Evolutionary conservation across 2,888 invertebrate species (phyloP), one percentile per base, ranked within the genome.

Genomic region (Phoenoteleia sp.): DNA sequence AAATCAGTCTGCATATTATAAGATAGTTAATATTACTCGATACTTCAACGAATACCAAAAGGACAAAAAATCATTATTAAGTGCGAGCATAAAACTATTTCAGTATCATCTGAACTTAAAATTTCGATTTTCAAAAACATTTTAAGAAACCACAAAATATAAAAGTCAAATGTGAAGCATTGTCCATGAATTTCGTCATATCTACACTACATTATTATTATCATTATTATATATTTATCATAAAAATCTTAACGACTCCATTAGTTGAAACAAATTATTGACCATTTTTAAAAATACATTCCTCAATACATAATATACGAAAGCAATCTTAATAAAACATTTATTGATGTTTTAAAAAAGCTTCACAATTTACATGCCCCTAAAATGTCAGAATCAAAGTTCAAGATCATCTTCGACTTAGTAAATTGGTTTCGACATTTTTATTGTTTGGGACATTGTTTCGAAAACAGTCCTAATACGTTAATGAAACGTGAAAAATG

Each of bases 361-460:
- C n/a, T 39, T 39, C 39, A 11, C 23, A 64, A 64, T 29, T 45
- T 62, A 45, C 9, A 62, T n/a, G 42, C 25, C 4, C 27, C 15
- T 45, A 27, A 62, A 62, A 62, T 64, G 64, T 64, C 64, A 64
- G 29, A 47, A 64, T 17, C 19, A 47, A 47, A 64, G 47, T 66
- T 66, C 47, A 66, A 66, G 64, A 49, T 66, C 64, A 49, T 15
- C 23, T 62, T 62, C 25, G 3, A 5, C 42, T 21, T 33, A n/a
- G 19, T 66, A 66, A 66, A 66, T 66, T 49, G 47, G 47, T 66
- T 66, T 33, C 49, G 64, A 49, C 29, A 66, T 47, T 66, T 47
- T 66, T 66, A 66, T 66, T 47, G 5, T n/a, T 49, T 29, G 13
- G 21, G 11, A 64, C n/a, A 33, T 33, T 33, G 11, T 33, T 33